Evolutionary conservation across 2,113 vertebrate genomes (phyloP), one percentile per base, ranked within the genome.

Genomic region (Equus przewalskii): DNA sequence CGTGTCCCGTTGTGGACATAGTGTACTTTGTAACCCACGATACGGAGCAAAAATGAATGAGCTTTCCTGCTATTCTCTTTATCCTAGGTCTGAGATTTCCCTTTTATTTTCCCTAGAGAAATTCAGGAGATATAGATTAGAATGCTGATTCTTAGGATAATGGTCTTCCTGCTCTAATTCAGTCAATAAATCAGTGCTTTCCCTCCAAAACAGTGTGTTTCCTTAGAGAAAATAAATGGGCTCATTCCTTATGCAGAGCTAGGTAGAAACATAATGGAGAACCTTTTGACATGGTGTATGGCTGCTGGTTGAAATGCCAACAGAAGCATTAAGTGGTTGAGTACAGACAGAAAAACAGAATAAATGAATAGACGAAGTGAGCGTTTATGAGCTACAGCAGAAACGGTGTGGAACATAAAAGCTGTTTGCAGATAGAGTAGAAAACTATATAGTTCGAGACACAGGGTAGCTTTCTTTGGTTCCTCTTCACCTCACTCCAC

Each of bases 101-200:
- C 70, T 80, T 87, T 41, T 62, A 62, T 51, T 94, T 93, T 3
- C 51, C 26, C 26, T 8, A n/a, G 81, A 94, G 13, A 81, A 65
- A 93, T 51, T 93, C 21, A 80, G 22, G 64, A 75, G 13, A 2
- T 65, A 33, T 15, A 81, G 36, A 58, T 78, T 78, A 54, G 56
- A 96, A 90, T 80, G 36, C 14, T 92, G 70, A 96, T 93, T 85
- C 41, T 46, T 94, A 80, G 30, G 36, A 64, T 82, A 84, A 49
- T 51, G n/a, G 26, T 7, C 9, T 67, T 78, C 13, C 7, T 69
- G n/a, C 7, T 69, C 82, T 79, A 76, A 87, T 46, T 96, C 44
- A 78, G 6, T 60, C 41, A 51, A 2, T 65, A 80, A 86, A 84
- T 90, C 28, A 90, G 33, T 72, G 46, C 12, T 97, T 96, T 72